A percentile compares a stretch with the other conserved stretches of the same genome.
These are phyloP conservation scores for Drosophila rufa DNA, from an alignment of 1,140 invertebrate genomes.

Conservation along the genomic window DNA sequence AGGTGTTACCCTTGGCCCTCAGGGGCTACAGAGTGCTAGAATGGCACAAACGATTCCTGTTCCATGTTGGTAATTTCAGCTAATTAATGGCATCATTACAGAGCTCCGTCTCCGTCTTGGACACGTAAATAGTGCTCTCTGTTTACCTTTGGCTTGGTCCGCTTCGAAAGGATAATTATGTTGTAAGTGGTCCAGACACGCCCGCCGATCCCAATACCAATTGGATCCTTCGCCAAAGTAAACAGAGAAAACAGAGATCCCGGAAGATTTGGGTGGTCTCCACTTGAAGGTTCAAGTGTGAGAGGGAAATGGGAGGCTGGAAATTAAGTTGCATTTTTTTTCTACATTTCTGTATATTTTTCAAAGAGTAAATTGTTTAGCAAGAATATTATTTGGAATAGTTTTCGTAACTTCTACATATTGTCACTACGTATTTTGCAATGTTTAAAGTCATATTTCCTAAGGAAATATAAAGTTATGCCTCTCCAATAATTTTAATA, in stretches of 20 bases:
- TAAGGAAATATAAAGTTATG: background rate
- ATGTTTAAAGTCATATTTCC: background rate
- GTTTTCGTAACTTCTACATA: background rate
- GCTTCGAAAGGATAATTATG: constrained; percentile 63
- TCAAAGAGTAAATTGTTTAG: background rate
- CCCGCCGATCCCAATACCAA: constrained; percentile 24
- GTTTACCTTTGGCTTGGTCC: constrained; percentile 23
- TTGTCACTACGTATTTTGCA: too few species aligned
- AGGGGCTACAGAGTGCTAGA: constrained; percentile 45
- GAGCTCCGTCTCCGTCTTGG: constrained; percentile 9
- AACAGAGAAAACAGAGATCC: constrained; percentile 27
- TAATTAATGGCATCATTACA: constrained; percentile 80
- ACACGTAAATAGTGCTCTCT: constrained; percentile 52
- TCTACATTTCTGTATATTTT: too few species aligned
- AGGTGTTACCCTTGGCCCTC: constrained; percentile 68
- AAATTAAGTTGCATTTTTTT: background rate
- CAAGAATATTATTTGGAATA: background rate
- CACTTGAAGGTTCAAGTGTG: constrained; percentile 16
- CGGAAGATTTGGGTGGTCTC: constrained; percentile 41
- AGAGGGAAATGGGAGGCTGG: background rate
- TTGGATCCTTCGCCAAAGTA: constrained; percentile 17
- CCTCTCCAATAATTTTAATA: too few species aligned
- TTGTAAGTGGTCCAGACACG: constrained; percentile 66
- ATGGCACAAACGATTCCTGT: constrained; percentile 39
- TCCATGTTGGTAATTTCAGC: constrained; percentile 69